Conservation (phyloP, 2,797 vertebrate genomes). For the Sparus aurata region DNA sequence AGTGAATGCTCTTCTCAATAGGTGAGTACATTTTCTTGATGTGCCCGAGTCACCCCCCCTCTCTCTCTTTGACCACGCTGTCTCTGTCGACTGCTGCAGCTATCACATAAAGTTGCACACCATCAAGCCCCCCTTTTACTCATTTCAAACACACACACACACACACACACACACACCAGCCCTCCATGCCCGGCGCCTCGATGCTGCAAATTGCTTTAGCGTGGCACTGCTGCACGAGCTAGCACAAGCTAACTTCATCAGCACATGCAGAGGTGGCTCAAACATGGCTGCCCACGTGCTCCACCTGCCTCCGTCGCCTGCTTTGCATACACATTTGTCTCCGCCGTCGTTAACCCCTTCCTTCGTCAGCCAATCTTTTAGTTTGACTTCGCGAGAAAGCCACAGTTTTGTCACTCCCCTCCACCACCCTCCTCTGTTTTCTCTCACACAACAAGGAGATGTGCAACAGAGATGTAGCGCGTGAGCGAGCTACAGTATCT, state of each 20-base stretch:
- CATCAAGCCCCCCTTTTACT: slow-evolving; percentile 4
- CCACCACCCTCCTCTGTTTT: slow-evolving; percentile 18
- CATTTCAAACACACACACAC: slow-evolving; percentile 11
- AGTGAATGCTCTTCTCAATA: slow-evolving; percentile 15
- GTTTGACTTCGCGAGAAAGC: slow-evolving; percentile 10
- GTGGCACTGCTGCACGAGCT: slow-evolving; percentile 48
- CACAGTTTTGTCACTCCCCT: background rate
- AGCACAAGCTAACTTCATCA: slow-evolving; percentile 49
- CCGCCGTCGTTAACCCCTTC: slow-evolving; percentile 48
- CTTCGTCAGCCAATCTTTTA: slow-evolving; percentile 11
- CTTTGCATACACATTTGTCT: slow-evolving; percentile 33
- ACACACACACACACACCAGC: slow-evolving; percentile 19
- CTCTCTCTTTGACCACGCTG: slow-evolving; percentile 52
- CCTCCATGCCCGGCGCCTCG: slow-evolving; percentile 29
- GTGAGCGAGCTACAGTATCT: slow-evolving; percentile 40
- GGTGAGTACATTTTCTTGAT: slow-evolving; percentile 43
- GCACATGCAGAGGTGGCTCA: slow-evolving; percentile 43
- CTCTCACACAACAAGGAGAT: slow-evolving; percentile 10
- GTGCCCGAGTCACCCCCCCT: slow-evolving; percentile 21
- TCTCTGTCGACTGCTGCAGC: slow-evolving; percentile 49
- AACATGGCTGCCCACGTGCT: slow-evolving; percentile 72
- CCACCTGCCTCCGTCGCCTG: slow-evolving; percentile 49
- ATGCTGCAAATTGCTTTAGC: slow-evolving; percentile 42
- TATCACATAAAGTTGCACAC: slow-evolving; percentile 40
- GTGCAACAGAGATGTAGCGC: slow-evolving; percentile 29